A percentile compares a stretch with the other conserved stretches of the same genome.
These are phyloP conservation scores for Coturnix japonica DNA, from an alignment of 2,113 vertebrate species.

Conservation along the genomic window DNA sequence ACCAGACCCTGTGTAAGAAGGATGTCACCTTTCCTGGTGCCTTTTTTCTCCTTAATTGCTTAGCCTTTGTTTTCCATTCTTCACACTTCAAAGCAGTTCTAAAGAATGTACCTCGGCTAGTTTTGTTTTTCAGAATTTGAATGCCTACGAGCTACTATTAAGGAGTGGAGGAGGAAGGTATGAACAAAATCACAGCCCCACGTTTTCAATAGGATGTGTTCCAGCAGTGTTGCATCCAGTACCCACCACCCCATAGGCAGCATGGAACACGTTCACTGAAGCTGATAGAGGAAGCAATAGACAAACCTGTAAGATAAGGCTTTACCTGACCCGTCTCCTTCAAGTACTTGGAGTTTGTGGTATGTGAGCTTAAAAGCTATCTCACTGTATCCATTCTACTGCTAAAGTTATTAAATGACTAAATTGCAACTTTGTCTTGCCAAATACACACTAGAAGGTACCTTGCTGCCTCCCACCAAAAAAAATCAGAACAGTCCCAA, in stretches of 20 bases:
- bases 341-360: neutral
- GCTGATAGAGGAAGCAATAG: neutral
- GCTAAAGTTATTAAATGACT: conserved; percentile 47
- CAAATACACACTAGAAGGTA: conserved; percentile 30
- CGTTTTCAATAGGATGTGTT: neutral
- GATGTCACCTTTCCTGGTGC: neutral
- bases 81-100: neutral
- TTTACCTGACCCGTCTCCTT: neutral
- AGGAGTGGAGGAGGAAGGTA: neutral
- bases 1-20: neutral
- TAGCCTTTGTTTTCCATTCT: neutral
- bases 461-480: conserved; percentile 16
- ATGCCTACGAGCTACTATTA: neutral
- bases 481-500: conserved; percentile 6
- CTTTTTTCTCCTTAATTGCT: neutral
- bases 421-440: conserved; percentile 15
- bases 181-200: neutral
- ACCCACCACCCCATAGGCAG: neutral
- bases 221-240: neutral
- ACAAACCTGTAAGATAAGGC: neutral
- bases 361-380: neutral
- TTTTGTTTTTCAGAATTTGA: neutral
- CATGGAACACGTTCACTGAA: neutral
- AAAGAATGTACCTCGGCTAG: neutral
- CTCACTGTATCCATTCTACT: neutral